These are phyloP conservation scores for Ophion obscuratus DNA, from an alignment of 2,888 invertebrate genomes.

Conservation along the genomic window DNA sequence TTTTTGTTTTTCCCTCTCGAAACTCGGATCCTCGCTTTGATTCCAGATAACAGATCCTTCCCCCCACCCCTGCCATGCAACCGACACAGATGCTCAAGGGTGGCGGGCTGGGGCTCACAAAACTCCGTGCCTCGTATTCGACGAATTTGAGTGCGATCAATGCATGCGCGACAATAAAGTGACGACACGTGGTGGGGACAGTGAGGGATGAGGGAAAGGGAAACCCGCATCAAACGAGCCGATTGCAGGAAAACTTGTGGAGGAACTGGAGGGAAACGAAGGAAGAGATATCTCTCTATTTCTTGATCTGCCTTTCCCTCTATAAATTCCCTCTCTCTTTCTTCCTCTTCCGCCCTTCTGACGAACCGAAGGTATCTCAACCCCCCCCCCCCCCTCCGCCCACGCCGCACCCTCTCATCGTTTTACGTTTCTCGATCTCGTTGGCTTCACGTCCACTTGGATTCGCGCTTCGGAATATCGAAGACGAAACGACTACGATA, in stretches of 20 bases:
- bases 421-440: conserved; percentile 55
- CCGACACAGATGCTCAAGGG: neutral
- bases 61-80: neutral
- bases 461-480: conserved; percentile 39
- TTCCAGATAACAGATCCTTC: conserved; percentile 49
- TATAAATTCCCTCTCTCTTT: conserved; percentile 33
- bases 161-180: conserved; percentile 40
- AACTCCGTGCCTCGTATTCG: neutral
- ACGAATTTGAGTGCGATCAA: conserved; percentile 23
- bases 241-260: conserved; percentile 77
- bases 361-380: conserved; percentile 2
- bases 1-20: conserved; percentile 60
- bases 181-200: neutral
- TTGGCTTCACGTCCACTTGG: conserved; percentile 52
- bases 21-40: conserved; percentile 55
- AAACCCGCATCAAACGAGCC: conserved; percentile 78
- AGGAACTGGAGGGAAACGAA: conserved; percentile 46
- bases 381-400: neutral
- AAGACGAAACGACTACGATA: conserved; percentile 45
- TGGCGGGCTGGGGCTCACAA: neutral
- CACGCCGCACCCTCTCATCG: conserved; percentile 37
- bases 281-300: conserved; percentile 45
- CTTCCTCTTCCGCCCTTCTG: neutral
- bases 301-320: conserved; percentile 50
- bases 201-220: conserved; percentile 19